Evolutionary conservation across 2,888 invertebrate genomes (phyloP).

Genomic region (Cheilosia soror): DNA sequence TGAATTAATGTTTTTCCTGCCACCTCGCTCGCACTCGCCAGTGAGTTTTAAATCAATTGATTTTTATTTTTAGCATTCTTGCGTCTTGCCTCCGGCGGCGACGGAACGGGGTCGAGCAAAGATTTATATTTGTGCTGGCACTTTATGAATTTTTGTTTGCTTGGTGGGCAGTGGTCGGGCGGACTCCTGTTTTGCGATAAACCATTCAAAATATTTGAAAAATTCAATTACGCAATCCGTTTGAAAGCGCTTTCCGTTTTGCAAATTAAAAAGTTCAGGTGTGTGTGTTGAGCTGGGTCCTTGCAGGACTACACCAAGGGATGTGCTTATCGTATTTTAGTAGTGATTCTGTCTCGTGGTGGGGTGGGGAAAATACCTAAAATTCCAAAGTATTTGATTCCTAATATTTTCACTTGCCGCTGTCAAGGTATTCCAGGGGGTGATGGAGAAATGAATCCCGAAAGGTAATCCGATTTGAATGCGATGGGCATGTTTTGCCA

Average conservation of each 20-base stretch:
- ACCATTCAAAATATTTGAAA: slow-evolving; percentile 64
- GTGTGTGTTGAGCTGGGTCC: slow-evolving; percentile 7
- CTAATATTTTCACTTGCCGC: slow-evolving; percentile 37
- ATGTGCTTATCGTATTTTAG: slow-evolving; percentile 40
- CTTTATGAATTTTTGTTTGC: not conserved
- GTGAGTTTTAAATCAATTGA: slow-evolving; percentile 67
- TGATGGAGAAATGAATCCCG: slow-evolving; percentile 23
- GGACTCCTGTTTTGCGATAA: slow-evolving; percentile 47
- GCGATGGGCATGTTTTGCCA: slow-evolving; percentile 46
- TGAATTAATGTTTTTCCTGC: slow-evolving; percentile 55
- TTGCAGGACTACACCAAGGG: slow-evolving; percentile 25
- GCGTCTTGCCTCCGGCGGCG: not conserved
- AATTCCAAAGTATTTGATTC: slow-evolving; percentile 54
- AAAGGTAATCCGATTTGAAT: slow-evolving; percentile 40
- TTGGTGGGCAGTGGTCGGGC: not conserved
- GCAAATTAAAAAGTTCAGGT: slow-evolving; percentile 63
- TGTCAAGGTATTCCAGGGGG: slow-evolving; percentile 10
- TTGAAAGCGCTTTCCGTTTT: slow-evolving; percentile 32
- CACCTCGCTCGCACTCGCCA: not conserved
- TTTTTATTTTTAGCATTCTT: slow-evolving; percentile 50
- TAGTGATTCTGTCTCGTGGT: slow-evolving; percentile 31
- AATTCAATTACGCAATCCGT: slow-evolving; percentile 70
- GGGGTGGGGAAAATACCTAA: slow-evolving; percentile 2
- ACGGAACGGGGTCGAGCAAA: slow-evolving; percentile 13
- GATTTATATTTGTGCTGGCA: slow-evolving; percentile 32